Evolutionary conservation across 1,140 invertebrate genomes (phyloP), one percentile per base, ranked within the genome.

Genomic region (Brachionus rotundiformis): DNA sequence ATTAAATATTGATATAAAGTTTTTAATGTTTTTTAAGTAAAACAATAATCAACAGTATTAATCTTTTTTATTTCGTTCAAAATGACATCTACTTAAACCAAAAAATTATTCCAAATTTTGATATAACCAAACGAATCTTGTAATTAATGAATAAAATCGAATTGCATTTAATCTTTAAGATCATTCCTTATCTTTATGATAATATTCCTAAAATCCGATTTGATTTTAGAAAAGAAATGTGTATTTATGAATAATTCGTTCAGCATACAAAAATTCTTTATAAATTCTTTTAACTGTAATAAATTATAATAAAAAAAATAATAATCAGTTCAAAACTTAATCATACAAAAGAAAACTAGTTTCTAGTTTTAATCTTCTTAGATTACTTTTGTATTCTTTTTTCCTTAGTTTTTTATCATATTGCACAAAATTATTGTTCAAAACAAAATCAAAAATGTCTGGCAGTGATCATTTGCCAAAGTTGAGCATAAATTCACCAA

Each of bases 391-490:
- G 47, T 49, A 19, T 49, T 11, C 47, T 49, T 49, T 54, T 49
- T 54, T 19, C 23, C 47, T 54, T 8, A 23, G 8, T 54, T 23
- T 19, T 54, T 19, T 54, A n/a, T 49, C 16, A 54, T 54, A 19
- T 8, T 54, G 47, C 47, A 54, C 23, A 54, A 54, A 19, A 54
- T 19, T 19, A 16, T 54, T 54, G n/a, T 8, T 54, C n/a, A 19
- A 7, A 8, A 8, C 4, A 54, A 19, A 19, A 54, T n/a, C 47
- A 54, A 19, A 54, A 54, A 68, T 68, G 63, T 68, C 63, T 39
- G 63, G 63, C 33, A 33, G 63, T 16, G 63, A 68, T 68, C 63
- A 68, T 7, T 36, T 68, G 16, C 63, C 63, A 36, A 68, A 68
- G 33, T 8, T 68, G 31, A 68, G 33, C 16, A 36, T 36, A 11